phyloP scores from a whole-genome alignment of 2,797 vertebrate genomes.

The Crenuchus spilurus region DNA sequence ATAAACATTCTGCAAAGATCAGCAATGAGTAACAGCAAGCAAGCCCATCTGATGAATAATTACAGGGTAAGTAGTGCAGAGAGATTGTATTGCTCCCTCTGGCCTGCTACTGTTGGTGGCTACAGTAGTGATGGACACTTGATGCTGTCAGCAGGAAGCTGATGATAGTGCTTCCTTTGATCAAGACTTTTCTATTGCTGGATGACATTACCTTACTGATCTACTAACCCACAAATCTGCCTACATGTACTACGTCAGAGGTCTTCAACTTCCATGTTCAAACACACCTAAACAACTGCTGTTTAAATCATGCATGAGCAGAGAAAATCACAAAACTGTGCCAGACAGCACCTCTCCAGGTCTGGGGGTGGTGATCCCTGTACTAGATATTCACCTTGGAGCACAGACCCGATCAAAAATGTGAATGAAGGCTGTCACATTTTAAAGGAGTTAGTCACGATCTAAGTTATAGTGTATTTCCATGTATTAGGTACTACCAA shows the following conservation, averaged over 20 bases:
- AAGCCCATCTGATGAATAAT: slow-evolving; percentile 45
- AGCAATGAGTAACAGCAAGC: slow-evolving; percentile 25
- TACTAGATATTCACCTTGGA: too few relatives aligned
- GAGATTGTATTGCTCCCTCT: slow-evolving; percentile 7
- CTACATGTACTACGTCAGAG: not conserved
- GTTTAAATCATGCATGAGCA: too few relatives aligned
- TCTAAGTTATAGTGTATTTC: too few relatives aligned
- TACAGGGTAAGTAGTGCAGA: slow-evolving; percentile 38
- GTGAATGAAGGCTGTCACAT: too few relatives aligned
- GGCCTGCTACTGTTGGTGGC: slow-evolving; percentile 10
- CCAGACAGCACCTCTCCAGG: too few relatives aligned
- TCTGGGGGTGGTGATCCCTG: too few relatives aligned
- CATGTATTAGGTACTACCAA: too few relatives aligned
- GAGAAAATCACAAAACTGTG: too few relatives aligned
- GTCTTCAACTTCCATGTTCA: too few relatives aligned
- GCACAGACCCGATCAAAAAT: too few relatives aligned
- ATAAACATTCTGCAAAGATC: not conserved
- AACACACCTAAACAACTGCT: too few relatives aligned
- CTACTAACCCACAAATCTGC: not conserved
- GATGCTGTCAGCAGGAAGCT: slow-evolving; percentile 30
- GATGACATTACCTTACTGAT: slow-evolving; percentile 29
- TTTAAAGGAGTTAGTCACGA: too few relatives aligned
- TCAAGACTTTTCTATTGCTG: not conserved
- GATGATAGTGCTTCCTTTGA: slow-evolving; percentile 19
- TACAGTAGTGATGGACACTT: slow-evolving; percentile 30